Evolutionary conservation across 2,113 vertebrate genomes (phyloP), one percentile per base, ranked within the genome.

Genomic region (Uria aalge): DNA sequence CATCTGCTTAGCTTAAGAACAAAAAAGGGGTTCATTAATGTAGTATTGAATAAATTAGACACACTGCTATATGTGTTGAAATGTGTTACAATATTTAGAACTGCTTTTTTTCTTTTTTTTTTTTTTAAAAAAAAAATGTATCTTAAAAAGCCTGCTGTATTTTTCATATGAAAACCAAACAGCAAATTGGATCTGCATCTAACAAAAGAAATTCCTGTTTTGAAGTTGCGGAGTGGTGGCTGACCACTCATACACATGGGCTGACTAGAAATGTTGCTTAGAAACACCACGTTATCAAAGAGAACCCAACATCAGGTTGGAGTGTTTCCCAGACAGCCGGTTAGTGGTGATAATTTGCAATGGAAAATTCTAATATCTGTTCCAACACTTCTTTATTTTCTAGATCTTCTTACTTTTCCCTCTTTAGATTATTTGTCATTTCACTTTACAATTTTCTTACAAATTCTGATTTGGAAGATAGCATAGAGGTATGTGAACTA

Each of bases 291-390:
- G 36, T 96, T 96, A 96, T 97, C 96, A 97, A 96, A 98, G 94
- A 88, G 94, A 97, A 85, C 96, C 97, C 92, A 97, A 96, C 77
- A 89, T 96, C 94, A 92, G 92, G 85, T 97, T 98, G 98, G 98
- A 97, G 95, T 89, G 50, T 82, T 94, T 98, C 98, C 98, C 97
- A 97, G 97, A 95, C 96, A 84, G 97, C 92, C 88, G 79, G 96
- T 96, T 97, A 84, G 40, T 82, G 79, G 92, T 74, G 96, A 98
- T 97, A 97, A 97, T 97, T 97, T 97, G 95, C 83, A 96, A 95
- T 92, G 96, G 98, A 97, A 98, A 96, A 97, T 94, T 97, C 96
- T 96, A 91, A 95, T 97, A 95, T 97, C 85, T 96, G 55, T 97
- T 97, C 92, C 97, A 97, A 92, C 30, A 71, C 30, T 95, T 97